phyloP scores from a whole-genome alignment of 2,888 invertebrate species.

The Melinopterus prodromus region DNA sequence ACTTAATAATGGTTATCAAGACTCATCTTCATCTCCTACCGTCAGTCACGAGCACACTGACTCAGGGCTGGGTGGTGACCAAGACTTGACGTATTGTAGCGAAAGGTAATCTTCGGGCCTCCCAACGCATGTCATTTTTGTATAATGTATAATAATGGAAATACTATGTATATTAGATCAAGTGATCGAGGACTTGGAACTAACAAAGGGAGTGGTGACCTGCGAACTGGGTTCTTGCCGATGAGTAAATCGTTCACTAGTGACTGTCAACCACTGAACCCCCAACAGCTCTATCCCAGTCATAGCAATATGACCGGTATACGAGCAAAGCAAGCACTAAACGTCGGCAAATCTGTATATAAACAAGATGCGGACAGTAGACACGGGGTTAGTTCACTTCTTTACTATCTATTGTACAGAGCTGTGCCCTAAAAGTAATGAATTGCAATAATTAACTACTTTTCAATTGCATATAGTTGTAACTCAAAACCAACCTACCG shows the following conservation, averaged over 20 bases:
- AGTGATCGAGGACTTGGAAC: slow-evolving; percentile 59
- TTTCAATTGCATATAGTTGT: neutral
- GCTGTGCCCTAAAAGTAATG: slow-evolving; percentile 7
- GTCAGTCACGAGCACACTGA: slow-evolving; percentile 81
- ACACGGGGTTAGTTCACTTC: slow-evolving; percentile 49
- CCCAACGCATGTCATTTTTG: neutral
- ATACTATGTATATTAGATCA: slow-evolving; percentile 58
- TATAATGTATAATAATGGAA: slow-evolving; percentile 29
- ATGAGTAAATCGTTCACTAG: slow-evolving; percentile 50
- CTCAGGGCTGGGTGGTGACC: slow-evolving; percentile 79
- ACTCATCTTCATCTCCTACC: slow-evolving; percentile 52
- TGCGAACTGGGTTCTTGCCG: slow-evolving; percentile 44
- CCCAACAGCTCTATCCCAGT: slow-evolving; percentile 47
- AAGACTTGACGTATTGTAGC: slow-evolving; percentile 76
- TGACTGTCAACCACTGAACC: slow-evolving; percentile 47
- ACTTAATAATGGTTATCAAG: slow-evolving; percentile 47
- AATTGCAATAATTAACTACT: neutral
- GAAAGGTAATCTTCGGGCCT: slow-evolving; percentile 64
- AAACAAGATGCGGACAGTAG: slow-evolving; percentile 48
- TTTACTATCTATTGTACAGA: slow-evolving; percentile 8
- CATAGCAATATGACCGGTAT: slow-evolving; percentile 44
- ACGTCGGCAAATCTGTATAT: slow-evolving; percentile 48
- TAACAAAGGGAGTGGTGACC: slow-evolving; percentile 43
- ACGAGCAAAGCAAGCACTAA: slow-evolving; percentile 44
- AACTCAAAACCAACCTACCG: too few relatives aligned